Percentiles rank a stretch among this genome's conserved stretches.
These are phyloP conservation scores for Gracilinanus agilis DNA, from an alignment of 2,113 vertebrate genomes.

Conservation along the genomic window DNA sequence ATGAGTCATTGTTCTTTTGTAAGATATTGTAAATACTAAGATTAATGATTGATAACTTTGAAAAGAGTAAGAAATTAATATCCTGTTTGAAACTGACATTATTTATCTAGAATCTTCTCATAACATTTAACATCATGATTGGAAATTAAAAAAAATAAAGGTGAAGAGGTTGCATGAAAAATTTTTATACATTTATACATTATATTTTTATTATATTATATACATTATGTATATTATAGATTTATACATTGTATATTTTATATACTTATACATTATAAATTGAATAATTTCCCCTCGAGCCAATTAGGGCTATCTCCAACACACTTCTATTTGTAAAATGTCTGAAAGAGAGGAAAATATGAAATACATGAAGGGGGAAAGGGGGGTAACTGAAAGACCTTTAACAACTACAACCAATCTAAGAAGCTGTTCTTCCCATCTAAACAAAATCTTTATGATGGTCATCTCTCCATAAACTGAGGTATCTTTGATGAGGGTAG, in stretches of 20 bases:
- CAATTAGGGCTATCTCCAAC: not conserved
- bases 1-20: not conserved
- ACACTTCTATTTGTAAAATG: not conserved
- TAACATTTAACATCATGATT: not conserved
- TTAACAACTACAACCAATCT: not conserved
- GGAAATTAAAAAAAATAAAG: no score
- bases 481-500: not conserved
- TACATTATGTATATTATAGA: no score
- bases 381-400: no score
- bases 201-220: no score
- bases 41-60: not conserved
- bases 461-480: not conserved
- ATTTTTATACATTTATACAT: no score
- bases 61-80: not conserved
- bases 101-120: not conserved
- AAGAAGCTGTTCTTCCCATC: not conserved
- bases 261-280: not conserved
- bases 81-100: not conserved
- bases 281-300: not conserved
- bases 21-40: not conserved
- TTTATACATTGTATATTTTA: no score
- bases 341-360: not conserved
- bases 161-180: slow-evolving; percentile 25
- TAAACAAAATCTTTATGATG: not conserved
- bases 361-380: not conserved